Evolutionary conservation across 1,140 invertebrate genomes (phyloP), one percentile per base, ranked within the genome.

Genomic region (Hormaphis cornu): DNA sequence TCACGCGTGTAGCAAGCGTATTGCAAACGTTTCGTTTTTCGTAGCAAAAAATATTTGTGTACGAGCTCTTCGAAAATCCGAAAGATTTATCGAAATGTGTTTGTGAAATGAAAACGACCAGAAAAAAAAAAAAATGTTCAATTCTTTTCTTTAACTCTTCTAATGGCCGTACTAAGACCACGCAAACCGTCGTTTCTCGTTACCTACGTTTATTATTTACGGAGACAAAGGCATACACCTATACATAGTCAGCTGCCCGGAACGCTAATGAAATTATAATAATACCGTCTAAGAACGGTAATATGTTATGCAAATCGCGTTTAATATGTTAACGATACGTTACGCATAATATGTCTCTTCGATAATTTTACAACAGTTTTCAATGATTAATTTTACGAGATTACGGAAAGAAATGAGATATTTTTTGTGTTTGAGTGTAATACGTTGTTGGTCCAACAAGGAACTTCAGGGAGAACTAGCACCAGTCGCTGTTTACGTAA

Each of bases 311-410:
- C 54, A 37, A 40, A 58, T n/a, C n/a, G 20, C 35, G 10, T 24
- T 12, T 58, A 40, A 40, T 58, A 58, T 58, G 54, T 58, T 58
- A 58, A 58, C 37, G 30, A 58, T 58, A 24, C n/a, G n/a, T n/a
- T n/a, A n/a, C n/a, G n/a, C n/a, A n/a, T n/a, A n/a, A n/a, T n/a
- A 26, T 24, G 22, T 14, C 22, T 37, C 8, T 40, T 58, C 18
- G n/a, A n/a, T 24, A n/a, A 58, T 58, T 37, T 24, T 37, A 58
- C 6, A 22, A 3, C 0, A 14, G 33, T 24, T 40, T 9, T 9
- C 8, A 8, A 10, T 16, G 24, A 3, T 40, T 3, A 6, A 22
- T 56, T 8, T n/a, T n/a, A n/a, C n/a, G n/a, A 30, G 22, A 54
- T 54, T n/a, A 20, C 10, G 18, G 12, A 12, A 33, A 33, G 28